A percentile compares a stretch with the other conserved stretches of the same genome.
phyloP scores from a whole-genome alignment of 2,888 invertebrate genomes.

The Leptopterna dolabrata region DNA sequence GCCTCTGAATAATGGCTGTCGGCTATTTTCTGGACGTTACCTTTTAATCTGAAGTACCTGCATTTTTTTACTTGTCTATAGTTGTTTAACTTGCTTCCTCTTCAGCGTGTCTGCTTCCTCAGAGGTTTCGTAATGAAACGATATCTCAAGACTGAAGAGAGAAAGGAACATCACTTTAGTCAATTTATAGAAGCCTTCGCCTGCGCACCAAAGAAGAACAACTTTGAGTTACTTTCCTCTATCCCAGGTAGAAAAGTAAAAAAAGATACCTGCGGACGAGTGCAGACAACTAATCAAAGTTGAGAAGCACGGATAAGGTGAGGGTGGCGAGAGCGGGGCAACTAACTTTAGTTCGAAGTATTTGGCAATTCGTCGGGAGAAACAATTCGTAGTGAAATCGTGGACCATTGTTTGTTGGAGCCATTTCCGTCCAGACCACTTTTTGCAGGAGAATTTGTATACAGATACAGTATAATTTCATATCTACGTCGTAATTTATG shows the following conservation, averaged over 20 bases:
- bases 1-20: too few relatives aligned
- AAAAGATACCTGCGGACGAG: background rate
- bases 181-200: background rate
- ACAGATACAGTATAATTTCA: too few relatives aligned
- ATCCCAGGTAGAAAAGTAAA: background rate
- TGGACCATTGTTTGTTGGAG: too few relatives aligned
- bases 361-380: background rate
- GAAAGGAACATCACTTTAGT: background rate
- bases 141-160: background rate
- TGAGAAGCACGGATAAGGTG: background rate
- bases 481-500: too few relatives aligned
- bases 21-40: too few relatives aligned
- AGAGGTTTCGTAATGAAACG: background rate
- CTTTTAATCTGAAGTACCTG: too few relatives aligned
- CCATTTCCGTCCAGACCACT: too few relatives aligned
- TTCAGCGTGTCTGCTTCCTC: too few relatives aligned
- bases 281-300: constrained; percentile 22
- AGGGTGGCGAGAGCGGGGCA: background rate
- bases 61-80: too few relatives aligned
- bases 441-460: too few relatives aligned
- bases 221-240: background rate
- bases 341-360: background rate
- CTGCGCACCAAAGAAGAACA: background rate
- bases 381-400: background rate
- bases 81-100: too few relatives aligned